Conservation (phyloP, 2,797 vertebrate species). For the Pelochelys cantorii region DNA sequence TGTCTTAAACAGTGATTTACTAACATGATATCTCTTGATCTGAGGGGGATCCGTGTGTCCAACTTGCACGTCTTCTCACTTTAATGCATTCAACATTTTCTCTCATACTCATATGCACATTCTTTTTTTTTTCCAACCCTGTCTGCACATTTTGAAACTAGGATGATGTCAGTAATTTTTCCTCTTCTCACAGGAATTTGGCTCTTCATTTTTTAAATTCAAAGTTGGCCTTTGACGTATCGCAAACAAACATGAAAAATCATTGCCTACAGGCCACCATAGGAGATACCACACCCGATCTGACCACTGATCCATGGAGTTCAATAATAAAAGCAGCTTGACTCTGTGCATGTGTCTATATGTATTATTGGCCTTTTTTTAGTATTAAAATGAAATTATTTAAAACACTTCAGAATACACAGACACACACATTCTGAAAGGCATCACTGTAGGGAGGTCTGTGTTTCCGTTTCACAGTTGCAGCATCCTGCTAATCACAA, state of each 20-base stretch:
- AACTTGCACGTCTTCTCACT: neutral
- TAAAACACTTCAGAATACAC: no score
- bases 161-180: neutral
- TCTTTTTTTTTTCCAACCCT: neutral
- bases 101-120: fast-evolving
- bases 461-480: neutral
- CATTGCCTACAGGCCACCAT: neutral
- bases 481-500: neutral
- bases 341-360: no score
- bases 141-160: neutral
- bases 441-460: neutral
- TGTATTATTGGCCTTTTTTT: no score
- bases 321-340: neutral
- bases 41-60: neutral
- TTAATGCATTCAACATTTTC: neutral
- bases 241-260: neutral
- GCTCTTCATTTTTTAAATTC: neutral
- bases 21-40: neutral
- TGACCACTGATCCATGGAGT: neutral
- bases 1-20: no score
- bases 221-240: neutral
- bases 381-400: no score
- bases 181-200: neutral
- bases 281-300: neutral
- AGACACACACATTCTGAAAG: no score